Conservation (phyloP, 2,888 invertebrate species). For the Nudaria mundana region DNA sequence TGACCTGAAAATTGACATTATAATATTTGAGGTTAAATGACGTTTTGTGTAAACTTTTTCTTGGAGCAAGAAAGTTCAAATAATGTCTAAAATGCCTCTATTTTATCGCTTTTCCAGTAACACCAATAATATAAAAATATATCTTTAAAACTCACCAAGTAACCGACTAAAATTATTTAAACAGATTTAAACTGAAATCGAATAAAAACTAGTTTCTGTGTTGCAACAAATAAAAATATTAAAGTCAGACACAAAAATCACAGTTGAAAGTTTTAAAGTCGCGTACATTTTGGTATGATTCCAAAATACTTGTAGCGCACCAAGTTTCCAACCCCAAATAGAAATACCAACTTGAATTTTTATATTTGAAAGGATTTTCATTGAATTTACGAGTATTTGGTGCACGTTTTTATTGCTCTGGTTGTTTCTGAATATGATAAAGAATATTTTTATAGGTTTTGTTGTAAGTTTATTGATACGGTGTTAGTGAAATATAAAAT, state of each 20-base stretch:
- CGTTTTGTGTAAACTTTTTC: no score
- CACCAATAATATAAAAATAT: no score
- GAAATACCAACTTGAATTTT: slow-evolving; percentile 37
- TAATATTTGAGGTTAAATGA: no score
- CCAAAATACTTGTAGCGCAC: slow-evolving; percentile 33
- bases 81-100: no score
- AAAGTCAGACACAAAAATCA: background rate
- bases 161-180: no score
- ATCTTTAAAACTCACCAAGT: no score
- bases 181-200: background rate
- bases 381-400: slow-evolving; percentile 25
- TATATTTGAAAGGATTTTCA: slow-evolving; percentile 33
- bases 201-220: background rate
- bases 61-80: no score
- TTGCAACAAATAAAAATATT: background rate
- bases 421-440: background rate
- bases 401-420: slow-evolving; percentile 2
- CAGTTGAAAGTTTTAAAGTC: slow-evolving; percentile 18
- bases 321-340: slow-evolving; percentile 27
- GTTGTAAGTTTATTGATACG: background rate
- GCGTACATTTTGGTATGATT: slow-evolving; percentile 26
- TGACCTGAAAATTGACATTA: no score
- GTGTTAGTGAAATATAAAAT: no score
- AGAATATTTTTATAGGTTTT: background rate
- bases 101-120: no score